These are phyloP conservation scores for Cotesia glomerata DNA, from an alignment of 1,140 invertebrate genomes.

Conservation along the genomic window DNA sequence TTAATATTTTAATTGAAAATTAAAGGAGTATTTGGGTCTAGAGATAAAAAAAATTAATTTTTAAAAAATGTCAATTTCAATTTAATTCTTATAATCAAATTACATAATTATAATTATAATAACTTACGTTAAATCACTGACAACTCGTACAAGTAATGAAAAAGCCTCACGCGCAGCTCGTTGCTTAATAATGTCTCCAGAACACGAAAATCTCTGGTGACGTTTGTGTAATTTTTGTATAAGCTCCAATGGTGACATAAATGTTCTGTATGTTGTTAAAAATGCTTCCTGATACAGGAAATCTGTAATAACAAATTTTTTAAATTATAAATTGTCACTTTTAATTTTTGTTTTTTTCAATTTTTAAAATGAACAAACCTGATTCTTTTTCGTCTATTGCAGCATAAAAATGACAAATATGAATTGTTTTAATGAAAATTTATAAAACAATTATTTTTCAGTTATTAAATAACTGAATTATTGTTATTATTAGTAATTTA, in stretches of 20 bases:
- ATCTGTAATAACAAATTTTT: constrained; percentile 68
- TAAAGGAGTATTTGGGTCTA: neutral
- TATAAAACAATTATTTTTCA: constrained; percentile 7
- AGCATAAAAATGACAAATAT: constrained; percentile 38
- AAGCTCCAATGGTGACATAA: constrained; percentile 86
- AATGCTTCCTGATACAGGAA: constrained; percentile 97
- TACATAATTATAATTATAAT: constrained; percentile 17
- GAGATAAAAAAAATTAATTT: no score
- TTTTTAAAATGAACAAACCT: constrained; percentile 52
- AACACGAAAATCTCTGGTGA: constrained; percentile 82
- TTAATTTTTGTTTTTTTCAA: neutral
- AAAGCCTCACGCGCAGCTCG: constrained; percentile 86
- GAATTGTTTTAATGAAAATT: constrained; percentile 13
- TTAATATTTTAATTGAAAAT: neutral
- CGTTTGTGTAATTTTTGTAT: constrained; percentile 87
- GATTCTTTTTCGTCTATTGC: constrained; percentile 65
- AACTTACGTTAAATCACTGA: constrained; percentile 92
- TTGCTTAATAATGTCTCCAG: constrained; percentile 74
- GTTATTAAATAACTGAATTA: no score
- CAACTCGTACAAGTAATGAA: constrained; percentile 87
- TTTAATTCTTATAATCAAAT: constrained; percentile 18
- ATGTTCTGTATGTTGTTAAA: constrained; percentile 94
- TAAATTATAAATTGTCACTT: constrained; percentile 23
- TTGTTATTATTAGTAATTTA: no score
- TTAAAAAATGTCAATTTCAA: neutral